These are phyloP conservation scores for Acanthopagrus latus DNA, from an alignment of 2,797 vertebrate species.

Conservation along the genomic window DNA sequence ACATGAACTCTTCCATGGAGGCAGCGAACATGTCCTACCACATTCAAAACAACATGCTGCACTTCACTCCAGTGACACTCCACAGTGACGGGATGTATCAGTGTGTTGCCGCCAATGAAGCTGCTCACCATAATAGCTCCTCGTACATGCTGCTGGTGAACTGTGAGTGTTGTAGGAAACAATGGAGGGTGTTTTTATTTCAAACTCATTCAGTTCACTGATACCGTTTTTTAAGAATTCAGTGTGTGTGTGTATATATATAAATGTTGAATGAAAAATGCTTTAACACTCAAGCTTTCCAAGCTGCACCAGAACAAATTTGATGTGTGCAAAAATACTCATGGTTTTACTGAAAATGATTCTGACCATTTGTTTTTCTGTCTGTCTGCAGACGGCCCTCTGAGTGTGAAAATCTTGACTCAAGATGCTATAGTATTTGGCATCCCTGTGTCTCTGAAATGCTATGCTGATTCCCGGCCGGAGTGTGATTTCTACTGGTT, in stretches of 20 bases:
- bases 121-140: conserved; percentile 33
- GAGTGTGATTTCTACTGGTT: conserved; percentile 74
- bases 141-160: conserved; percentile 63
- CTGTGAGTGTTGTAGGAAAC: conserved; percentile 75
- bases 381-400: conserved; percentile 81
- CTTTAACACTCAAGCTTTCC: not conserved
- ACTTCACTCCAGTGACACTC: conserved; percentile 67
- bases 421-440: not conserved
- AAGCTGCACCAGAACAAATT: not conserved
- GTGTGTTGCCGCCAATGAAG: conserved; percentile 70
- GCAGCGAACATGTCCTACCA: conserved; percentile 15
- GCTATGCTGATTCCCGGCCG: conserved; percentile 77
- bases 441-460: conserved; percentile 29
- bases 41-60: conserved; percentile 46
- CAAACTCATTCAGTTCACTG: not conserved
- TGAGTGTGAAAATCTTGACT: conserved; percentile 59
- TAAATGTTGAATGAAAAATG: not conserved
- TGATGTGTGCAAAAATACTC: not conserved
- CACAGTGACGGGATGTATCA: conserved; percentile 66
- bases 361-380: conserved; percentile 7
- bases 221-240: no score
- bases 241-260: not conserved
- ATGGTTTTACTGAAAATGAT: not conserved
- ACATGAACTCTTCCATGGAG: not conserved
- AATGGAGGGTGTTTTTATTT: not conserved